A percentile compares a stretch with the other conserved stretches of the same genome.
phyloP scores from a whole-genome alignment of 30 jellyfish, hydroid and myxozoan genomes.

The Aurelia sp. region DNA sequence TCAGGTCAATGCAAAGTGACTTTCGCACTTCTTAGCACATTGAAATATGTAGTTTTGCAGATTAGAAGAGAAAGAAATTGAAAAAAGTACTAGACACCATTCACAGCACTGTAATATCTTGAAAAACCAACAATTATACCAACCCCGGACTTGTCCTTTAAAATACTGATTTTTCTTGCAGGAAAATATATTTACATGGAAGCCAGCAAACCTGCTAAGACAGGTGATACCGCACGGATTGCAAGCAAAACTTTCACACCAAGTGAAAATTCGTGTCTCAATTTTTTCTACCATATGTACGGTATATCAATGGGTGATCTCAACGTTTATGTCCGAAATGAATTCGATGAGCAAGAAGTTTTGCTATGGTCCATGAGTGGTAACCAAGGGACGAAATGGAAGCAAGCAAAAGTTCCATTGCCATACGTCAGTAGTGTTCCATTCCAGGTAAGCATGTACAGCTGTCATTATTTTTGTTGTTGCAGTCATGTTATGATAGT shows the following conservation, averaged over 20 bases:
- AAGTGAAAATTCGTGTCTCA: constrained; percentile 42
- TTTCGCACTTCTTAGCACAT: too few relatives aligned
- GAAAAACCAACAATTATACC: too few relatives aligned
- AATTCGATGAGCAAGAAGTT: not conserved
- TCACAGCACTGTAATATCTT: too few relatives aligned
- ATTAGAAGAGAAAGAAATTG: too few relatives aligned
- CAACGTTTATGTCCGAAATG: constrained; percentile 36
- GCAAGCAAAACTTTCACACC: constrained; percentile 28
- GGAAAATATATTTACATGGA: constrained; percentile 70
- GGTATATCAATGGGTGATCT: constrained; percentile 70
- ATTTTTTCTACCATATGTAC: constrained; percentile 75
- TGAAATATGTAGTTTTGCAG: too few relatives aligned
- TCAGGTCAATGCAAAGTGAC: too few relatives aligned
- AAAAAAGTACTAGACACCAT: too few relatives aligned
- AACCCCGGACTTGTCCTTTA: too few relatives aligned
- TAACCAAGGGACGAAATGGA: constrained; percentile 80
- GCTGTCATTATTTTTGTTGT: too few relatives aligned
- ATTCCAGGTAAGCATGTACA: not conserved
- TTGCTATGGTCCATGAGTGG: constrained; percentile 75
- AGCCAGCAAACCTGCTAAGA: constrained; percentile 63
- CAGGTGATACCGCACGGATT: constrained; percentile 75
- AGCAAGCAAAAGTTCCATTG: constrained; percentile 60
- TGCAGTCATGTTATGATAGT: too few relatives aligned
- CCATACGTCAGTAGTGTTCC: not conserved
- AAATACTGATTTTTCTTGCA: not conserved